These are phyloP conservation scores for Ennomos quercinarius DNA, from an alignment of 2,888 invertebrate species.

Conservation along the genomic window DNA sequence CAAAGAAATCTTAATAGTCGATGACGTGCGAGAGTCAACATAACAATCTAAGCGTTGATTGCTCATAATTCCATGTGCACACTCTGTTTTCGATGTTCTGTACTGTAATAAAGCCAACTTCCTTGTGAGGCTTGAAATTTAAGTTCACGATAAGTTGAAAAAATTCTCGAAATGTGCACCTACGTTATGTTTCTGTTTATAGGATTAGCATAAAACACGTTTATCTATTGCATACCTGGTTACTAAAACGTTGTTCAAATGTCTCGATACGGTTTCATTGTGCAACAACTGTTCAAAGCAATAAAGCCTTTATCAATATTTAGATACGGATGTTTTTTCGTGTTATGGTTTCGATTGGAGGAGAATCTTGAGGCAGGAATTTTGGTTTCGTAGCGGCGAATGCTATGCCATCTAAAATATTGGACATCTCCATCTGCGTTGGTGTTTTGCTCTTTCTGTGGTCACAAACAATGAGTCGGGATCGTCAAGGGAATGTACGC, in stretches of 20 bases:
- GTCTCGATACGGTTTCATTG: conserved; percentile 70
- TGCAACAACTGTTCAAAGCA: conserved; percentile 52
- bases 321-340: conserved; percentile 61
- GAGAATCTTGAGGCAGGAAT: conserved; percentile 77
- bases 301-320: conserved; percentile 59
- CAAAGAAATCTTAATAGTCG: conserved; percentile 85
- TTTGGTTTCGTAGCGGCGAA: conserved; percentile 81
- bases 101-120: conserved; percentile 61
- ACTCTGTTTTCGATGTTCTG: conserved; percentile 54
- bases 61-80: conserved; percentile 73
- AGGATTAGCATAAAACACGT: conserved; percentile 80
- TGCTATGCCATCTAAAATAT: conserved; percentile 86
- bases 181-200: conserved; percentile 76
- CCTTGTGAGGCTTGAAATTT: conserved; percentile 53
- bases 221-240: conserved; percentile 82
- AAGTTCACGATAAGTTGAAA: conserved; percentile 43
- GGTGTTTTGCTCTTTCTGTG: conserved; percentile 81
- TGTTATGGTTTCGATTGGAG: conserved; percentile 35
- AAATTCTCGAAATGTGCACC: conserved; percentile 71
- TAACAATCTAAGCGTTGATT: conserved; percentile 82
- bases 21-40: conserved; percentile 82
- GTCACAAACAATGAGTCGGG: conserved; percentile 81
- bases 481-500: conserved; percentile 81
- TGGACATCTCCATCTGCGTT: conserved; percentile 84
- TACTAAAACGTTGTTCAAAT: conserved; percentile 77